Evolutionary conservation across 2,888 invertebrate species (phyloP), one percentile per base, ranked within the genome.

Genomic region (Cataglyphis livida): DNA sequence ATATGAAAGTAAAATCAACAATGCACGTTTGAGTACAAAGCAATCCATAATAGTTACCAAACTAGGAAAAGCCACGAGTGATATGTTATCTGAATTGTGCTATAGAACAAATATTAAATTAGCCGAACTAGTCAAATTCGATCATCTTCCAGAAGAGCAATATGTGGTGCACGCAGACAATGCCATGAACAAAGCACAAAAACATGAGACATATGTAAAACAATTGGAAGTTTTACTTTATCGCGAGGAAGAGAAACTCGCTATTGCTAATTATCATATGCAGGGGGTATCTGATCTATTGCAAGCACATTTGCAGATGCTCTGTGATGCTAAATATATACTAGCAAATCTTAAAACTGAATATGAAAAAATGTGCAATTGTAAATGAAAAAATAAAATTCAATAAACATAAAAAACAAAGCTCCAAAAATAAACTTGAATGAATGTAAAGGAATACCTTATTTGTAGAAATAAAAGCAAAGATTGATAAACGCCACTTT

Each of bases 251-350:
- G 41, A 84, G 4, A 90, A 91, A 78, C 68, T 91, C 0, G 38
- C 9, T 41, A 62, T 82, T 6, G 75, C 81, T 4, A 88, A 88
- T 15, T 73, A 86, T 65, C 78, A 88, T 3, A 85, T 84, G n/a
- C 79, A 57, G 6, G 84, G 75, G 82, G 66, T 87, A 9, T 74
- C 83, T 25, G 62, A 76, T 3, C 87, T 87, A 76, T 65, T 91
- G 35, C 87, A 88, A 62, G 88, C 87, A 59, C 79, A 85, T 54
- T 66, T 84, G 3, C 83, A 91, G 0, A 86, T 82, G 38, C 64
- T 93, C 25, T 89, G 89, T 59, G 91, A 92, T 38, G 15, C 92
- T 1, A 93, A 92, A 87, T 91, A 90, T 74, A 84, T 15, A 9
- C 10, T 78, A 35, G 68, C 4, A 28, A 44, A 35, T 54, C 28